Evolutionary conservation across 2,888 invertebrate genomes (phyloP), one percentile per base, ranked within the genome.

Genomic region (Nephrotoma appendiculata): DNA sequence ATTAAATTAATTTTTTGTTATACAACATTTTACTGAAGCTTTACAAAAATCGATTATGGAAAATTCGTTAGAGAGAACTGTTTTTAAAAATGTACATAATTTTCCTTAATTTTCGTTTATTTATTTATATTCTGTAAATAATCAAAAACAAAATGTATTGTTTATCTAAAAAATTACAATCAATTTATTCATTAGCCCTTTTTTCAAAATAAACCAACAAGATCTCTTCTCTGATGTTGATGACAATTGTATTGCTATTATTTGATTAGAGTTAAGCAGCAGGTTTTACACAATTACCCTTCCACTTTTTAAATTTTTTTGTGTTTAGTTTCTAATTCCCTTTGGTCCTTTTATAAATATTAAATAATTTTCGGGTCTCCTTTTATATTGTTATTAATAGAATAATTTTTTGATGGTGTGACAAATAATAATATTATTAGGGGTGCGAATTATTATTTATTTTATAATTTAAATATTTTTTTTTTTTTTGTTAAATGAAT

Each of bases 131-230:
- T 71, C 71, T 71, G 19, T 71, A 71, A 71, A 71, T 71, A 71
- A 71, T 71, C 71, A 71, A 71, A 71, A 19, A 19, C 19, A 71
- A 31, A 31, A 71, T 71, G 71, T 71, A 84, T 84, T 85, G 85
- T 85, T 85, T 85, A 85, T 42, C 42, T 45, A 85, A 85, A 43
- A 85, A 85, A 85, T 85, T 85, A 85, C 85, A 85, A 85, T 85
- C 85, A 45, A 85, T 85, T 85, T 85, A 85, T 44, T 85, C 85
- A 85, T 85, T 45, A 45, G 45, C 19, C 85, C 45, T 42, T 84
- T 84, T 31, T 71, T 31, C 19, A 1, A 52, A 52, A 52, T 52
- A 71, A 19, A 19, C 5, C 19, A 57, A 57, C 57, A 71, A 19
- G 19, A 71, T 31, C 71, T 71, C 31, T 3, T 71, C 71, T 71